Percentiles rank a stretch among this genome's conserved stretches.
These are phyloP conservation scores for Sebastes paucispinis DNA, from an alignment of 2,797 vertebrate genomes.

Conservation along the genomic window DNA sequence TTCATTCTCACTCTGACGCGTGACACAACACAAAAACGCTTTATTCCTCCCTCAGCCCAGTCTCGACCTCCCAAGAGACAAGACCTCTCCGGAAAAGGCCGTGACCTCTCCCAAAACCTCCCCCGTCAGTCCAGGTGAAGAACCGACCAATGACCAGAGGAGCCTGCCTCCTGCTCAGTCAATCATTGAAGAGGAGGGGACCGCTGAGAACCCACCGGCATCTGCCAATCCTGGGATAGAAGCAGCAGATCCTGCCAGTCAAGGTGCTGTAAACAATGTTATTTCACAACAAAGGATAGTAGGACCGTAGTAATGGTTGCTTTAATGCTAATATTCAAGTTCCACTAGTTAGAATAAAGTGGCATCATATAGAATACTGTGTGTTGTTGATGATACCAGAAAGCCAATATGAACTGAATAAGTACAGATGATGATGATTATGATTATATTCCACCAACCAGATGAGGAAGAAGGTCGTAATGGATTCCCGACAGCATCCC, in stretches of 20 bases:
- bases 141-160: slow-evolving; percentile 51
- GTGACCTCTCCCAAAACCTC: slow-evolving; percentile 53
- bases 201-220: slow-evolving; percentile 28
- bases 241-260: slow-evolving; percentile 50
- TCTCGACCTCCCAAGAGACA: slow-evolving; percentile 61
- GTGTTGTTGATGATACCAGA: neutral
- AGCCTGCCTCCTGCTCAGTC: slow-evolving; percentile 46
- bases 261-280: slow-evolving; percentile 56
- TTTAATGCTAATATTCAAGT: neutral
- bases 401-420: neutral
- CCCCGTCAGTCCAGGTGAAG: slow-evolving; percentile 48
- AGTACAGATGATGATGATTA: slow-evolving; percentile 6
- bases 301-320: neutral
- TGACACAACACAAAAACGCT: neutral
- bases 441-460: slow-evolving; percentile 38
- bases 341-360: neutral
- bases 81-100: slow-evolving; percentile 48
- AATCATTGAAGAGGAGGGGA: slow-evolving; percentile 46
- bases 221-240: slow-evolving; percentile 25
- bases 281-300: too few species aligned
- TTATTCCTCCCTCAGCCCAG: slow-evolving; percentile 60
- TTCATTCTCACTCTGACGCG: neutral
- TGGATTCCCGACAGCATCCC: slow-evolving; percentile 78
- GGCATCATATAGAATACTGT: neutral
- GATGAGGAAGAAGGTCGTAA: slow-evolving; percentile 69